Evolutionary conservation across 2,888 invertebrate genomes (phyloP).

Genomic region (Chalcosyrphus nemorum): DNA sequence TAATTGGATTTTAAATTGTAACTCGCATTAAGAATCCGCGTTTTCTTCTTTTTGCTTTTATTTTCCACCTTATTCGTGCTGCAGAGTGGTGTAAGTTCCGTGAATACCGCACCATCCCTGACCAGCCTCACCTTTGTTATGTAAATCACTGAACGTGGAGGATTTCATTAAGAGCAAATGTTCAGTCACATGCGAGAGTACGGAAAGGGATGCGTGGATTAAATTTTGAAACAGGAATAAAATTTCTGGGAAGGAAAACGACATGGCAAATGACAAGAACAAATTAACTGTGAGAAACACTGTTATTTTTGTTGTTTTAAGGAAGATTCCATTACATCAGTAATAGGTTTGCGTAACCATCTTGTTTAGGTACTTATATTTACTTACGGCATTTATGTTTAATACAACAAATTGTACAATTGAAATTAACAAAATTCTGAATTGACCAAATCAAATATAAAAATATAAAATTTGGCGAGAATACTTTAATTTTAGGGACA

Average conservation of each 20-base stretch:
- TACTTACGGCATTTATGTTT: no score
- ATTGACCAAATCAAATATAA: no score
- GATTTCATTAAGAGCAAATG: constrained; percentile 58
- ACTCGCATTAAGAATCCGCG: constrained; percentile 69
- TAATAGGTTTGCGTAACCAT: no score
- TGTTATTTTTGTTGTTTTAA: background rate
- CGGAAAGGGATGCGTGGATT: background rate
- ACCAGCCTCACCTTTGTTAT: constrained; percentile 66
- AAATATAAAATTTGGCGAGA: no score
- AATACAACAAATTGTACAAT: no score
- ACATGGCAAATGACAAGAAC: background rate
- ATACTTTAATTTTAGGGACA: no score
- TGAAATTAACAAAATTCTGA: no score
- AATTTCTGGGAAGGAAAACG: background rate
- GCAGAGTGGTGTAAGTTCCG: constrained; percentile 1
- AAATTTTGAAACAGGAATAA: background rate
- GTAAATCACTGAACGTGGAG: constrained; percentile 47
- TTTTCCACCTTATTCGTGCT: constrained; percentile 16
- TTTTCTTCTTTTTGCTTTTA: constrained; percentile 27
- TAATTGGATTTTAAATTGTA: constrained; percentile 73
- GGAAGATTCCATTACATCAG: no score
- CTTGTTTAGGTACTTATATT: no score
- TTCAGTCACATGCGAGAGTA: background rate
- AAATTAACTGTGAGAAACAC: background rate
- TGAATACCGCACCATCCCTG: constrained; percentile 46